Evolutionary conservation across 2,888 invertebrate species (phyloP).

Genomic region (Acleris emargana): DNA sequence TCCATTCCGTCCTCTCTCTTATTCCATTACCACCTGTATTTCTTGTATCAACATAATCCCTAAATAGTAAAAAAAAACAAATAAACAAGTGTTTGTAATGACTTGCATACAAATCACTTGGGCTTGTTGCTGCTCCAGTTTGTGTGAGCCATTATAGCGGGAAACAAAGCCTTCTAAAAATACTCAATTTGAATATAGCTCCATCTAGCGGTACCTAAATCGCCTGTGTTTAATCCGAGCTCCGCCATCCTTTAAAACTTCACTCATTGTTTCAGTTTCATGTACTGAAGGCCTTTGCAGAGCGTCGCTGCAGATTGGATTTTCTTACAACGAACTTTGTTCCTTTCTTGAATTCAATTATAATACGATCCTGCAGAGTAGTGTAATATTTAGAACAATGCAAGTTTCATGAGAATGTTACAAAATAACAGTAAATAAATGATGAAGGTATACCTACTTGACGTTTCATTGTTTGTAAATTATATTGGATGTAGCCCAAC

Average conservation of each 20-base stretch:
- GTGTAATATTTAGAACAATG: slow-evolving; percentile 6
- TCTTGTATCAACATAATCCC: too few species aligned
- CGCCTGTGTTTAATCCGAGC: slow-evolving; percentile 57
- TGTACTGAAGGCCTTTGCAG: slow-evolving; percentile 51
- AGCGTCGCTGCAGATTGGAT: slow-evolving; percentile 24
- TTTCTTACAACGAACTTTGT: slow-evolving; percentile 24
- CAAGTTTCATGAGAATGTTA: slow-evolving; percentile 2
- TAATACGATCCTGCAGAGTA: slow-evolving; percentile 2
- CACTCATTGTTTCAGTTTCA: slow-evolving; percentile 72
- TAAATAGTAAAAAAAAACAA: too few species aligned
- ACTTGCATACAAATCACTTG: too few species aligned
- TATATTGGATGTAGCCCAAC: too few species aligned
- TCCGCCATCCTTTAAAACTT: slow-evolving; percentile 68
- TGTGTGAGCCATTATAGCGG: too few species aligned
- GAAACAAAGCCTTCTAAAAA: neutral
- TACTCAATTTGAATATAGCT: slow-evolving; percentile 39
- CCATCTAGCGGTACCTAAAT: slow-evolving; percentile 55
- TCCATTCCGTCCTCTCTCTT: too few species aligned
- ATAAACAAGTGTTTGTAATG: too few species aligned
- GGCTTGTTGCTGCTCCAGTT: too few species aligned
- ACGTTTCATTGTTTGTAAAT: too few species aligned
- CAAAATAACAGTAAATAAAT: neutral
- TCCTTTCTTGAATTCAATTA: slow-evolving; percentile 21
- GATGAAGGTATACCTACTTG: too few species aligned
- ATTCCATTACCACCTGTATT: too few species aligned